These are phyloP conservation scores for Amblyopsis rosae DNA, from an alignment of 2,113 vertebrate species.

Conservation along the genomic window DNA sequence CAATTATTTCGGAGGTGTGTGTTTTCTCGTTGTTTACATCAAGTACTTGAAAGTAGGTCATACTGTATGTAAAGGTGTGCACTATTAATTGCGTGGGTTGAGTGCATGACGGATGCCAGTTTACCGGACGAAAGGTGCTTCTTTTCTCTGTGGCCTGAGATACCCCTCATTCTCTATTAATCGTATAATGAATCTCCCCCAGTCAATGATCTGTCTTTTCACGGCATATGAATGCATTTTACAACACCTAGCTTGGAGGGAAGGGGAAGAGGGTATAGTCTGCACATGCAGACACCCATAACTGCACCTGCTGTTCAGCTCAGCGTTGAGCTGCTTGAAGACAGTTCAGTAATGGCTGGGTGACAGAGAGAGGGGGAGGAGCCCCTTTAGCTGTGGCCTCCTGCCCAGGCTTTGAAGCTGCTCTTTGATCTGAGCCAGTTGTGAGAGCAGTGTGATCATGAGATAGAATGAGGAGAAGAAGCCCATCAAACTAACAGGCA, in stretches of 20 bases:
- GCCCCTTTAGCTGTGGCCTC: slow-evolving; percentile 73
- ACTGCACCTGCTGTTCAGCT: slow-evolving; percentile 34
- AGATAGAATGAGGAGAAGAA: slow-evolving; percentile 55
- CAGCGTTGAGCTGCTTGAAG: slow-evolving; percentile 54
- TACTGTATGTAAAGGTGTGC: slow-evolving; percentile 43
- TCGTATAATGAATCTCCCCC: neutral
- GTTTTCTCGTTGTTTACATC: slow-evolving; percentile 65
- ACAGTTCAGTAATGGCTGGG: slow-evolving; percentile 56
- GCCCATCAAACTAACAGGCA: slow-evolving; percentile 50
- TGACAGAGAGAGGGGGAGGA: slow-evolving; percentile 38
- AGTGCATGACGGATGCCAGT: slow-evolving; percentile 45
- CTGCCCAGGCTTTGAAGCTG: slow-evolving; percentile 75
- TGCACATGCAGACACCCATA: slow-evolving; percentile 33
- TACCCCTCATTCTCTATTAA: slow-evolving; percentile 42
- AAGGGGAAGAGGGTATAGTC: slow-evolving; percentile 52
- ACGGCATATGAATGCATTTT: slow-evolving; percentile 35
- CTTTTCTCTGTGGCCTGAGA: slow-evolving; percentile 69
- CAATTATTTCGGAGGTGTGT: slow-evolving; percentile 48
- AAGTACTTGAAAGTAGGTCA: slow-evolving; percentile 69
- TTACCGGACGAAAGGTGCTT: slow-evolving; percentile 60
- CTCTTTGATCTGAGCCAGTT: slow-evolving; percentile 76
- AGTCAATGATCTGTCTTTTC: slow-evolving; percentile 4
- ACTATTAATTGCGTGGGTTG: slow-evolving; percentile 38
- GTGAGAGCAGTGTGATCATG: slow-evolving; percentile 72
- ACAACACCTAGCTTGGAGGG: slow-evolving; percentile 29